Evolutionary conservation across 2,113 vertebrate species (phyloP), one percentile per base, ranked within the genome.

Genomic region (Cinclus mexicanus): DNA sequence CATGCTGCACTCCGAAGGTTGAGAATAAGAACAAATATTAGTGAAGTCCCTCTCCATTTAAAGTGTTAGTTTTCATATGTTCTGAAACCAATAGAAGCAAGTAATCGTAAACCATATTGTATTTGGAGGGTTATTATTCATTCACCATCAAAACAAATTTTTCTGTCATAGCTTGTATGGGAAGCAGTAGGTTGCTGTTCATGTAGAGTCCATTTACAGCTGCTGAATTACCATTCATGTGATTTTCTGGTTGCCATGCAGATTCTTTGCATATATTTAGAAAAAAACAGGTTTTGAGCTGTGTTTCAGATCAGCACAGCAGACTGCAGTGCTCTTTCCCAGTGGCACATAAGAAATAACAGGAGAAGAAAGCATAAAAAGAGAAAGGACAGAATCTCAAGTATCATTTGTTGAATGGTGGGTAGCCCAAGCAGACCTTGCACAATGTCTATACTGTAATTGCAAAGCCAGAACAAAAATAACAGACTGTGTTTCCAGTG

Each of bases 401-500:
- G 87, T 91, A 68, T 55, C 52, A 52, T 91, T 97, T 97, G 37
- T 97, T 95, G 89, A 89, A 87, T 82, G 60, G 71, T 91, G 37
- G 56, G 17, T 77, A 93, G 87, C 80, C 56, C 79, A 87, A 85
- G 84, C 79, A 91, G 79, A 86, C 87, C 79, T 96, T 93, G 95
- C 86, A 82, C 20, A 22, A 95, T 76, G 75, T 97, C 93, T 96
- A 29, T 93, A 94, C 92, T 89, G 53, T 93, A 96, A 89, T 92
- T 92, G 82, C 76, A 95, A 94, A 97, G 42, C 60, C 95, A 97
- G 86, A 96, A 76, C 52, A 96, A 95, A 97, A 96, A 84, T 88
- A 97, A 96, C 95, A 78, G 74, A 81, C 49, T 82, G 24, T 94
- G 50, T 94, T 93, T 93, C 65, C 89, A 90, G 80, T 89, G 83